A percentile compares a stretch with the other conserved stretches of the same genome.
Conservation (phyloP, 53 echinoderm and acorn worm genomes). For the Temnopleurus reevesii region DNA sequence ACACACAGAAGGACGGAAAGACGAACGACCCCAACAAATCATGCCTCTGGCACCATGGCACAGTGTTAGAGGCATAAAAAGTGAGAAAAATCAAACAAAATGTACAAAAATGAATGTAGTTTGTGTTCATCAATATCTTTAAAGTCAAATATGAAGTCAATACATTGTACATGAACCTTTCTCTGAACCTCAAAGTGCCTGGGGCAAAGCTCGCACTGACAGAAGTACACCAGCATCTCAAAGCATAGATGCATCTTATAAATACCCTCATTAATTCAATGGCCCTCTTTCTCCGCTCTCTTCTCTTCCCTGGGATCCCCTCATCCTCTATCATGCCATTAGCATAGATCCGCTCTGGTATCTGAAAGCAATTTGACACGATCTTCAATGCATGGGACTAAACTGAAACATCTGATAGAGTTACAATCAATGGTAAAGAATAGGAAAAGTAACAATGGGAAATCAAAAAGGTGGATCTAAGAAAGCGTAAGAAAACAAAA, state of each 20-base stretch:
- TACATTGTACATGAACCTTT: background rate
- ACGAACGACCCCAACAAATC: too few relatives aligned
- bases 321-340: constrained; percentile 6
- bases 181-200: background rate
- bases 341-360: constrained; percentile 25
- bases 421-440: too few relatives aligned
- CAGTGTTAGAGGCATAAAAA: background rate
- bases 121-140: too few relatives aligned
- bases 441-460: too few relatives aligned
- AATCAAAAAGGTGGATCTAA: too few relatives aligned
- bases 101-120: background rate
- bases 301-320: background rate
- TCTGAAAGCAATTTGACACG: background rate
- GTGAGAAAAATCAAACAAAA: background rate
- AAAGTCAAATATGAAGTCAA: too few relatives aligned
- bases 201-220: background rate
- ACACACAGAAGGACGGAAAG: background rate
- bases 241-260: background rate
- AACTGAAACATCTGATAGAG: too few relatives aligned
- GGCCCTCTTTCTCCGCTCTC: background rate
- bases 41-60: too few relatives aligned
- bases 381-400: background rate
- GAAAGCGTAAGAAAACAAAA: too few relatives aligned
- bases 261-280: constrained; percentile 29
- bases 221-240: background rate